Evolutionary conservation across 2,888 invertebrate species (phyloP), one percentile per base, ranked within the genome.

Genomic region (Epirrita christyi): DNA sequence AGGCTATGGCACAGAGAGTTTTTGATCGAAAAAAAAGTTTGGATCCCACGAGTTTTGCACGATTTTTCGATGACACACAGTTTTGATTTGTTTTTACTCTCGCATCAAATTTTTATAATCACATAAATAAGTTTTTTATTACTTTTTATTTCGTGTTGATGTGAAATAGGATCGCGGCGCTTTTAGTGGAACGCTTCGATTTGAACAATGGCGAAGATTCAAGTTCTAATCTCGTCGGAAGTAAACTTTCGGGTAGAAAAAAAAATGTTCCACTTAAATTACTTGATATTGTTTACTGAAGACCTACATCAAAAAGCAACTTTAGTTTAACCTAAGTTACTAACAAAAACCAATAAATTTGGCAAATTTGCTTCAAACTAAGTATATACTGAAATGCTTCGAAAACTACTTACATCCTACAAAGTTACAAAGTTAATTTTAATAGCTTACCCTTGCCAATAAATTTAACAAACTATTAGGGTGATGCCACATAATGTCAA

Each of bases 1-100:
- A 62, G 54, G 61, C 41, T 46, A 46, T 15, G 54, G 13, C 14
- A 56, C 51, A 63, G 2, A 42, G 36, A 49, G 48, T 2, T 13
- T 6, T 6, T 29, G 0, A 34, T 32, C 27, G 27, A 40, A 40
- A 40, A n/a, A n/a, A 27, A 55, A 34, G 32, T 34, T 37, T 29
- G 8, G 11, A 14, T 32, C 45, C 21, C 32, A 11, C 3, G 11
- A 29, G 37, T 43, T 44, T 41, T 6, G 11, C 8, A 11, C 14
- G 38, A 14, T 21, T 21, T 2, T 21, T 21, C 21, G 11, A 6
- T 11, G n/a, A 11, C n/a, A 11, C n/a, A 11, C 2, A 5, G n/a
- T 36, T 36, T 11, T 36, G 36, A 36, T 36, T 11, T 36, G 32
- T 36, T 36, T 36, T 6, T 11, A 6, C 32, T 32, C 11, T 11